phyloP scores from a whole-genome alignment of 2,888 invertebrate species.

The Hydrotaea diabolus region DNA sequence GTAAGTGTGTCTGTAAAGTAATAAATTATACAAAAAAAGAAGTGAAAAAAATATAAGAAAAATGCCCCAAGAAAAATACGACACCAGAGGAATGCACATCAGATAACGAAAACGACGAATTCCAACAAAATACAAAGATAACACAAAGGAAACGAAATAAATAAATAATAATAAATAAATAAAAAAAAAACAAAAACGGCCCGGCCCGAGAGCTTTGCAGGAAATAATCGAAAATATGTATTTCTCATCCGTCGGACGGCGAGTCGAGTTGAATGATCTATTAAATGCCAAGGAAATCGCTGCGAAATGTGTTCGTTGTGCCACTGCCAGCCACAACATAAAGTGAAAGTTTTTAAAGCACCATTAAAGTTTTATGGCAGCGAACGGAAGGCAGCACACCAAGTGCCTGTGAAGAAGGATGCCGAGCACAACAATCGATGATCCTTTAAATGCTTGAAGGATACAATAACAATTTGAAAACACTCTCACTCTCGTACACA shows the following conservation, averaged over 20 bases:
- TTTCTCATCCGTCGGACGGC: neutral
- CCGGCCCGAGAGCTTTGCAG: neutral
- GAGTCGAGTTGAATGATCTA: conserved; percentile 55
- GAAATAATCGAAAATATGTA: neutral
- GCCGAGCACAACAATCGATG: conserved; percentile 1
- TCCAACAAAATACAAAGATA: neutral
- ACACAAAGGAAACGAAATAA: neutral
- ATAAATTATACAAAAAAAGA: conserved; percentile 42
- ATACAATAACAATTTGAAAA: neutral
- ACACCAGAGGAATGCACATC: conserved; percentile 25
- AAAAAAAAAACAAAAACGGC: too few relatives aligned
- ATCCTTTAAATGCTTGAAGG: neutral
- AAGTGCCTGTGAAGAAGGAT: neutral
- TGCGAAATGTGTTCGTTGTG: neutral
- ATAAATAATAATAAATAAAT: too few relatives aligned
- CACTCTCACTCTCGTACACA: neutral
- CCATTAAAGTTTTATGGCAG: conserved; percentile 9
- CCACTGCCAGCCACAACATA: neutral
- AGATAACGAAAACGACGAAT: conserved; percentile 22
- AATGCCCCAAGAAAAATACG: conserved; percentile 1
- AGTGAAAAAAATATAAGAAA: conserved; percentile 33
- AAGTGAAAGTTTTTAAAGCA: conserved; percentile 12
- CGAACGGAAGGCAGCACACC: neutral
- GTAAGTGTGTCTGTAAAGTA: conserved; percentile 43
- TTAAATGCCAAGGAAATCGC: conserved; percentile 18